Evolutionary conservation across 2,797 vertebrate species (phyloP), one percentile per base, ranked within the genome.

Genomic region (Manis crassicaudata): DNA sequence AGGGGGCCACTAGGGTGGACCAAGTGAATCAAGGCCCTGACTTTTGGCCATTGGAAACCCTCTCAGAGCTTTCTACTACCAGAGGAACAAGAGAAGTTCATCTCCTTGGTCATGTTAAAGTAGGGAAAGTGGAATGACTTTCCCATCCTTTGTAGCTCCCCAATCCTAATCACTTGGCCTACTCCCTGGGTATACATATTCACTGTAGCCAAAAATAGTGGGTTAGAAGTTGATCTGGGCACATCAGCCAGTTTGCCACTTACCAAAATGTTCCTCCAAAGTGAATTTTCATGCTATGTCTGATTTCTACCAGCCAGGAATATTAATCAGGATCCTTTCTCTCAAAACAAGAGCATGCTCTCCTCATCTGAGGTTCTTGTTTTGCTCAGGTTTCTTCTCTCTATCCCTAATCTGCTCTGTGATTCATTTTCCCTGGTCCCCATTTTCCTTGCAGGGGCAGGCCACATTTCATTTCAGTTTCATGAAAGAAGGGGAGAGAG

Each of bases 1-100:
- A 25, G 84, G 85, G 75, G 75, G 50, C 96, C 0, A 0, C 37
- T 40, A 16, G 21, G 8, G 37, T 80, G 17, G 54, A 7, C 27
- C 32, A 60, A 60, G 14, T 80, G 40, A 58, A 43, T 62, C 7
- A 94, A 75, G n/a, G 50, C 29, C 32, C 82, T 91, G 63, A 77
- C 76, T 80, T 92, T 21, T 43, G 40, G 37, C n/a, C 46, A 11
- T 7, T 35, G 72, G 65, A 56, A 89, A 85, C 40, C 25, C 20
- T 95, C 46, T 90, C 46, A 29, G 83, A 76, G 27, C 18, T 89
- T 96, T 90, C 60, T 58, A 35, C 76, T 77, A 11, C 52, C 21
- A 94, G 77, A 81, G 84, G 52, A 84, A 32, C 29, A 90, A 91
- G 56, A 23, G 95, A 94, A 84, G 0, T 6, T 94, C 46, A 70